A percentile compares a stretch with the other conserved stretches of the same genome.
Conservation (phyloP, 2,113 vertebrate genomes). For the Indri indri region DNA sequence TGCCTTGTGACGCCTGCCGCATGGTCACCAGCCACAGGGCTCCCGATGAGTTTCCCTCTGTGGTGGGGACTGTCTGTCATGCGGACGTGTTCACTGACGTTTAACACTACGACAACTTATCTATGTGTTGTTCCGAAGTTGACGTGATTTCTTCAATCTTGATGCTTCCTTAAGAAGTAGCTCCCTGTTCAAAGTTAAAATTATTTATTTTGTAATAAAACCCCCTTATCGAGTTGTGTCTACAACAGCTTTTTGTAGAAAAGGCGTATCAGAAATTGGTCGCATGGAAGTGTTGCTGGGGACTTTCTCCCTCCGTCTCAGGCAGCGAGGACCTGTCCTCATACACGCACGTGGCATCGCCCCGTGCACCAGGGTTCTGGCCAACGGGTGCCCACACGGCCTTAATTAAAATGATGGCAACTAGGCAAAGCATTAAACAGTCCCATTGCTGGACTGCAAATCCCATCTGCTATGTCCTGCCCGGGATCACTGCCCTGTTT, state of each 20-base stretch:
- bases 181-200: not conserved
- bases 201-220: not conserved
- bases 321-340: not conserved
- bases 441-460: not conserved
- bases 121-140: not conserved
- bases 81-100: not conserved
- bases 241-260: not conserved
- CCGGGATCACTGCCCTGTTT: not conserved
- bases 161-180: not conserved
- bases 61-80: not conserved
- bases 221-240: not conserved
- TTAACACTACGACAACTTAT: not conserved
- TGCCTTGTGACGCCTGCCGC: not conserved
- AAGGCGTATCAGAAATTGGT: not conserved
- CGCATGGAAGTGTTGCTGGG: not conserved
- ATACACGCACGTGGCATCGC: not conserved
- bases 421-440: not conserved
- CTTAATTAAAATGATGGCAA: conserved; percentile 50
- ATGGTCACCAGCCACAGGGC: accelerated
- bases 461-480: not conserved
- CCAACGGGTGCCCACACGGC: not conserved
- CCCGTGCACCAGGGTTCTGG: conserved; percentile 1
- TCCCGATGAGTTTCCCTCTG: not conserved
- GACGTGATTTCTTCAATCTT: not conserved
- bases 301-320: not conserved